Evolutionary conservation across 2,113 vertebrate species (phyloP).

Genomic region (Mus pahari): DNA sequence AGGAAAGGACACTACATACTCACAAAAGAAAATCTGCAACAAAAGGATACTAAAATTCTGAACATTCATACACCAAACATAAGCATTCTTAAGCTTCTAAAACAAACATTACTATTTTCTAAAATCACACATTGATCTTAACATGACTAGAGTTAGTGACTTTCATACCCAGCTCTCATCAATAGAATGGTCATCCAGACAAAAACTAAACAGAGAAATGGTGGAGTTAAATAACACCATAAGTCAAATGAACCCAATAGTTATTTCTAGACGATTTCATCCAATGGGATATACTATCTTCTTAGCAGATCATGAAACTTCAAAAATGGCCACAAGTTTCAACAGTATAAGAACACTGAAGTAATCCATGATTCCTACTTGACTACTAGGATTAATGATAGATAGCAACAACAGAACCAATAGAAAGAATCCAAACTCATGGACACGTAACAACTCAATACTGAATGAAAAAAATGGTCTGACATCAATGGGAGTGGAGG

Average conservation of each 20-base stretch:
- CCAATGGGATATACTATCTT: neutral
- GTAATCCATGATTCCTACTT: neutral
- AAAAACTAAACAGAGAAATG: neutral
- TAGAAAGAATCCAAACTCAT: neutral
- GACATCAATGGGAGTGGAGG: too few relatives aligned
- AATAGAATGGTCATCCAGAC: neutral
- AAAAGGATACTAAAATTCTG: neutral
- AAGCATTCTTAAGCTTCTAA: neutral
- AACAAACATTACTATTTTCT: neutral
- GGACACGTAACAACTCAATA: neutral
- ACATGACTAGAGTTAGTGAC: neutral
- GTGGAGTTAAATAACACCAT: neutral
- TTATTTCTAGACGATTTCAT: neutral
- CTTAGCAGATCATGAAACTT: neutral
- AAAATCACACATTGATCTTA: neutral
- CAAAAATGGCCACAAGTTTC: neutral
- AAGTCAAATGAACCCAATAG: neutral
- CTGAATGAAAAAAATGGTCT: neutral
- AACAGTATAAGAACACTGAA: neutral
- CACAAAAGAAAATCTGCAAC: neutral
- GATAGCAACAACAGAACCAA: neutral
- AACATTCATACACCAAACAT: neutral
- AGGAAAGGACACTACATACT: neutral
- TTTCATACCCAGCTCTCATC: neutral
- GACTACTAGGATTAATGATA: neutral